These are phyloP conservation scores for Hydrolagus affinis DNA, from an alignment of 2,113 vertebrate species.

Conservation along the genomic window DNA sequence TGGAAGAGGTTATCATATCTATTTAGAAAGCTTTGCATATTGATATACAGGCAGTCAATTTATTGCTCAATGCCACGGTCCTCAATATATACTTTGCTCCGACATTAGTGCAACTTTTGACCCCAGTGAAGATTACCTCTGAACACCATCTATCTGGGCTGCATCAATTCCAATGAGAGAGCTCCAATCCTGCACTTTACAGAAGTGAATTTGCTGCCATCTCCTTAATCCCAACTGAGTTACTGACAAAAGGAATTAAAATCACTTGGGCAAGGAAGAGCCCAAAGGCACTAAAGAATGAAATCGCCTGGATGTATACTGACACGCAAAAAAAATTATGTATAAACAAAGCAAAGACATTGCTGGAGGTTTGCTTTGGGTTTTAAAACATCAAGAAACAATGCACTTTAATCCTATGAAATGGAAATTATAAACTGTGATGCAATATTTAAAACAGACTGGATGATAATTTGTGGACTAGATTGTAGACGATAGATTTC, in stretches of 20 bases:
- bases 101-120: neutral
- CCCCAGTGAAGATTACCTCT: neutral
- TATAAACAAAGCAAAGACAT: neutral
- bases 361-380: no score
- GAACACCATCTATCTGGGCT: neutral
- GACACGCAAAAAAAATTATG: neutral
- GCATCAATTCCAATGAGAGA: neutral
- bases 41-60: neutral
- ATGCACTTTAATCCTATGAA: no score
- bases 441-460: no score
- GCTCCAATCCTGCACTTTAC: neutral
- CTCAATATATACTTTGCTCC: neutral
- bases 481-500: no score
- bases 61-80: neutral
- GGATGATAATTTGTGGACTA: no score
- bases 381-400: no score
- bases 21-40: neutral
- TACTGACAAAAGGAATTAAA: conserved; percentile 6
- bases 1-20: neutral
- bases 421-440: no score
- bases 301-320: neutral
- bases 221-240: neutral
- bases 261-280: neutral
- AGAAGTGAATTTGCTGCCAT: neutral
- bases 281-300: neutral